phyloP scores from a whole-genome alignment of 2,113 vertebrate species.

The Corapipo altera region DNA sequence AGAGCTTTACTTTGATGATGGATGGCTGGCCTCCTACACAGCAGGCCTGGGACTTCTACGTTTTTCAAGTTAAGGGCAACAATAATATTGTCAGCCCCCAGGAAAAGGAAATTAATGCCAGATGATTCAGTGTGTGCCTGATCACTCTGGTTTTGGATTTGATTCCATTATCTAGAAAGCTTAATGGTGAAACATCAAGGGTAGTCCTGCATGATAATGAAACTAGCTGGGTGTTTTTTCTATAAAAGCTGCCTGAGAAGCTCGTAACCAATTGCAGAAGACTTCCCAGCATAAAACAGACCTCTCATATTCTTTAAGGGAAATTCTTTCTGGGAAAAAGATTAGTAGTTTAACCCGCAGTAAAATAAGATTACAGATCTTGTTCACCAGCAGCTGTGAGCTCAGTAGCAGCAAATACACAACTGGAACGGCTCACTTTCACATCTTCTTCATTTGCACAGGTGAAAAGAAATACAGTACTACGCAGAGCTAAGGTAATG shows the following conservation, averaged over 20 bases:
- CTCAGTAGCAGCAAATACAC: background rate
- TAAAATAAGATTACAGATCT: background rate
- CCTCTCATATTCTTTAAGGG: background rate
- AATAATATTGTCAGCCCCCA: background rate
- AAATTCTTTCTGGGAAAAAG: background rate
- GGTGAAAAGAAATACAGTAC: background rate
- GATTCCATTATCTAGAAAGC: background rate
- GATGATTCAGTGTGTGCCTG: background rate
- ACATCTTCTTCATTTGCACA: background rate
- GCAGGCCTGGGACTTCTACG: background rate
- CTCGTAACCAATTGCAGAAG: background rate
- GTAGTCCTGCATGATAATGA: background rate
- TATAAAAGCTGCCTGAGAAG: background rate
- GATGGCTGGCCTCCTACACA: conserved; percentile 7
- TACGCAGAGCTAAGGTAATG: background rate
- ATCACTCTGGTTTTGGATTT: background rate
- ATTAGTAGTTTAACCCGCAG: background rate
- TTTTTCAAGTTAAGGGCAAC: conserved; percentile 16
- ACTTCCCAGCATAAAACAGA: background rate
- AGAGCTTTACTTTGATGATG: conserved; percentile 14
- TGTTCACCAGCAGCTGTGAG: background rate
- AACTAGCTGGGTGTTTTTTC: background rate
- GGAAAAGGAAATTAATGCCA: conserved; percentile 27
- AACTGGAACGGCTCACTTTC: background rate
- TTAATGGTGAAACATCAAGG: conserved; percentile 14